Percentiles rank a stretch among this genome's conserved stretches.
Conservation (phyloP, 53 echinoderm and acorn worm genomes). For the Crossaster papposus region DNA sequence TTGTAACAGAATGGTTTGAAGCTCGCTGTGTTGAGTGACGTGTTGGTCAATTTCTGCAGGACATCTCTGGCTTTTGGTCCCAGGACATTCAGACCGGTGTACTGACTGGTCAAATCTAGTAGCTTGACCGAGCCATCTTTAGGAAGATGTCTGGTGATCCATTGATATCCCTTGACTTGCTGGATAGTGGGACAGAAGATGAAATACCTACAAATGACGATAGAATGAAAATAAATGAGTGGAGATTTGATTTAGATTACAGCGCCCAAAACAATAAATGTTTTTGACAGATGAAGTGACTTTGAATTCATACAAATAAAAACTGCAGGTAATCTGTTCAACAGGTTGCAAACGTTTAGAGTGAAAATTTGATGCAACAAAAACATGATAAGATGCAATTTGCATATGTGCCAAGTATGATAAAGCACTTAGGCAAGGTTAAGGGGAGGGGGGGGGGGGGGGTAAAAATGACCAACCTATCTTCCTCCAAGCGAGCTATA, state of each 20-base stretch:
- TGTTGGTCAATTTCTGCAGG: conserved; percentile 84
- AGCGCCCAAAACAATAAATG: too few relatives aligned
- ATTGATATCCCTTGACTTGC: conserved; percentile 66
- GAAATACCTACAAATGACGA: conserved; percentile 69
- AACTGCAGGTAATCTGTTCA: too few relatives aligned
- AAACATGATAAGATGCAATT: neutral
- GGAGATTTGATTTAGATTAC: neutral
- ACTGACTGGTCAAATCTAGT: conserved; percentile 75
- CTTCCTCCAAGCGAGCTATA: conserved; percentile 74
- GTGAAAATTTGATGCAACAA: too few relatives aligned
- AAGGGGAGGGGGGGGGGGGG: too few relatives aligned
- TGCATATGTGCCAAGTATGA: neutral
- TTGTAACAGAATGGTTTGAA: conserved; percentile 86
- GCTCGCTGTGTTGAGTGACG: conserved; percentile 69
- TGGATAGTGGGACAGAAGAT: conserved; percentile 88
- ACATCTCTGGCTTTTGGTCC: conserved; percentile 92
- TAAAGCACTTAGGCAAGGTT: neutral
- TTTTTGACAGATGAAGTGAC: too few relatives aligned
- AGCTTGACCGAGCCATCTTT: conserved; percentile 80
- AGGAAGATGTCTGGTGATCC: conserved; percentile 85
- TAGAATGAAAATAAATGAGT: neutral
- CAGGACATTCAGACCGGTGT: conserved; percentile 89
- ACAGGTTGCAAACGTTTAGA: too few relatives aligned
- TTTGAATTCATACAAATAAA: too few relatives aligned
- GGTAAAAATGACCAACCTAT: conserved; percentile 63